Evolutionary conservation across 2,797 vertebrate genomes (phyloP).

Genomic region (Sarcoramphus papa): DNA sequence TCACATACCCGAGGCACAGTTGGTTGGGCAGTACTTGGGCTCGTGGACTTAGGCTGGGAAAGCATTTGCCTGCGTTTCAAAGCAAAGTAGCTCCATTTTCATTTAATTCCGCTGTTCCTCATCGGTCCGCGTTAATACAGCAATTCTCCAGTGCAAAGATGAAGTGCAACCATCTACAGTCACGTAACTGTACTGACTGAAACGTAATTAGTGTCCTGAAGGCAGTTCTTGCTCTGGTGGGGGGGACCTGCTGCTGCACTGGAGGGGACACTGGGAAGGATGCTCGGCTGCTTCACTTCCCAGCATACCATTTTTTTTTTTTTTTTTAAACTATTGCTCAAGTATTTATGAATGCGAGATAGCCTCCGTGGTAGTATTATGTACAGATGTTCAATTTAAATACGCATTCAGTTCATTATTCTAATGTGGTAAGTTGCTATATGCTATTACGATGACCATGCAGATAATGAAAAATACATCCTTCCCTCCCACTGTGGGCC

Average conservation of each 20-base stretch:
- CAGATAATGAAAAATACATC: not conserved
- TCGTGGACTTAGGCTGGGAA: not conserved
- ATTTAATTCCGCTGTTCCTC: not conserved
- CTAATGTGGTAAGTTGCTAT: not conserved
- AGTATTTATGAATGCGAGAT: not conserved
- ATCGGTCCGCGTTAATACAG: not conserved
- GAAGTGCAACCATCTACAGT: not conserved
- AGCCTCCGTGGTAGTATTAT: not conserved
- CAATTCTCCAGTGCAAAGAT: not conserved
- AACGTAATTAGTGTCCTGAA: not conserved
- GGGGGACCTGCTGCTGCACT: not conserved
- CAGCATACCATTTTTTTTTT: no score
- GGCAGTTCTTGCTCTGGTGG: not conserved
- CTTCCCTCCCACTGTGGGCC: not conserved
- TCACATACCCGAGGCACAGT: not conserved
- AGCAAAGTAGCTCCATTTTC: not conserved
- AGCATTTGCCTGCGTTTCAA: not conserved
- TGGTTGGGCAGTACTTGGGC: accelerated
- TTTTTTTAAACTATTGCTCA: not conserved
- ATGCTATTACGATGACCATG: accelerated
- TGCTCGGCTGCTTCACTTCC: not conserved
- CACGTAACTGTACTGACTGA: accelerated
- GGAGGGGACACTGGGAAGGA: not conserved
- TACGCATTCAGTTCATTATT: not conserved
- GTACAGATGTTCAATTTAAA: not conserved